Evolutionary conservation across 2,113 vertebrate species (phyloP), one percentile per base, ranked within the genome.

Genomic region (Corydoras maculifer): DNA sequence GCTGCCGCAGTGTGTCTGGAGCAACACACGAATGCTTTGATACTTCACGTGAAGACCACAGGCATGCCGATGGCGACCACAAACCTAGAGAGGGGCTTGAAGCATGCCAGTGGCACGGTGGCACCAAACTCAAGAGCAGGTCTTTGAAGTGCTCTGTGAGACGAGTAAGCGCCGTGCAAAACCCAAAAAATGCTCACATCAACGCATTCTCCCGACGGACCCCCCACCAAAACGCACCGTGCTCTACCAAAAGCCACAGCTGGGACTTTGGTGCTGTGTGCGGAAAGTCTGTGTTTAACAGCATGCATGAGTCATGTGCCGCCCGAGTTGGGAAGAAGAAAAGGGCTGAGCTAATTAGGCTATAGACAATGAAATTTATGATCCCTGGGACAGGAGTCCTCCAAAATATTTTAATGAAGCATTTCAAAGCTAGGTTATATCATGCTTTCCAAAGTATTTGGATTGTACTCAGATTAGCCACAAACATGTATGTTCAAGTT

Each of bases 231-330:
- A 64, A 57, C 58, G 10, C 6, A 9, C 13, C 58, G 69, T n/a
- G 13, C 57, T 62, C 58, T 43, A 12, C 51, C 31, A 1, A 75
- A 79, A 77, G 68, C 72, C 78, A 15, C 74, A 78, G 78, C 29
- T 58, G 85, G 78, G 77, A 84, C 79, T 82, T 70, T 62, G 69
- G 70, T 62, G 70, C 71, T 32, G 76, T 50, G 70, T 70, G 78
- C 66, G 78, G 74, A 80, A 84, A 68, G 60, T 7, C 70, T 79
- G 63, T 72, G 69, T 79, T 85, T 80, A 68, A 65, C 78, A 59
- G 68, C 65, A 60, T 58, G 68, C 53, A 74, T 88, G 87, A 87
- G 84, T 85, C 85, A 89, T 76, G 80, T 73, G 61, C 68, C 71
- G 68, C 43, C 73, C 62, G 82, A 73, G 84, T 29, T 32, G 62